Base-by-base conservation (phyloP, 2,797 vertebrate genomes). In the Jordanella pulchra region DNA sequence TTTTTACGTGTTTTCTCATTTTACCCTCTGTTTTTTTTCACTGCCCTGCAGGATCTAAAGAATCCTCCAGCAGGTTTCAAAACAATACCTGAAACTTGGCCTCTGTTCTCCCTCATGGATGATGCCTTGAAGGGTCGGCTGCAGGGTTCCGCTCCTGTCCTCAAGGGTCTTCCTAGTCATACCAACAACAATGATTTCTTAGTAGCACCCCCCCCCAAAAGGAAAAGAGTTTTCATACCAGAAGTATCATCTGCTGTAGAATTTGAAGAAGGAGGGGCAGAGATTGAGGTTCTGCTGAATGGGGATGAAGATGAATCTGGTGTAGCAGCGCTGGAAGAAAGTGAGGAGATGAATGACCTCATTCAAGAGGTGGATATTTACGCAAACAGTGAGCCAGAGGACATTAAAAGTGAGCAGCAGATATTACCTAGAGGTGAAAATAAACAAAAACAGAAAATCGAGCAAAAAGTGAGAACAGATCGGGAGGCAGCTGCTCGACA, bases 111-210 rank as follows among this genome's bases (percentile, higher is more conserved):
- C 17, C 82, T 94, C 68, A 92, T 94, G 89, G 88, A 93, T 1
- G 84, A 93, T 0, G 92, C 93, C 53, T 83, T 94, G 88, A 79
- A 85, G 69, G 92, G 93, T 66, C 80, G 89, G 2, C 84, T 95
- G 47, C 73, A 80, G 10, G 77, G 83, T 45, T 80, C 27, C 0
- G 87, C 88, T 54, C 75, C 88, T 23, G 23, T 86, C 73, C 82
- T 92, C 4, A 79, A 75, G 9, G 50, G 67, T n/a, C 9, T 77
- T 30, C 39, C 79, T 55, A 44, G 5, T 0, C 70, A 86, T 51
- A 79, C 58, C 70, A 54, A 72, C 67, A 69, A 77, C 3, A 7
- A 66, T 0, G 78, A 88, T 56, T 87, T 87, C 42, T 77, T 89
- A 44, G 67, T 87, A 50, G 58, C 72, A 27, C 65, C 72, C 63